Conservation (phyloP, 2,888 invertebrate species). For the Synergus japonicus region DNA sequence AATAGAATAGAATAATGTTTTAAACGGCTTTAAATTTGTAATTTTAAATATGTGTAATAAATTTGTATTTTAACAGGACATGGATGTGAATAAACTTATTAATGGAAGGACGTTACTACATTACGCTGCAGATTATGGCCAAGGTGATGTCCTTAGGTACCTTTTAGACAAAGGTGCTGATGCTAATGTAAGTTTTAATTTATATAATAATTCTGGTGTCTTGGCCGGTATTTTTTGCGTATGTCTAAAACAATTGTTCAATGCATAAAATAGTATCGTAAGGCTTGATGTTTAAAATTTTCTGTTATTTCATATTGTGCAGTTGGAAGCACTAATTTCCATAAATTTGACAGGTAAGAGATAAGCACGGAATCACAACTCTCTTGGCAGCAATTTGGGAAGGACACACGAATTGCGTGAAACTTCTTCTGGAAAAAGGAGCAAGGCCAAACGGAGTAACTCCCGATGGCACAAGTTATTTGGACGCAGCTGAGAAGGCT, state of each 20-base stretch:
- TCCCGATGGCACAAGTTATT: constrained; percentile 92
- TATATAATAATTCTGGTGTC: background rate
- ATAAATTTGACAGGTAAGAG: constrained; percentile 83
- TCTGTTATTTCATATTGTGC: background rate
- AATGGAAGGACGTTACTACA: constrained; percentile 94
- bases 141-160: constrained; percentile 91
- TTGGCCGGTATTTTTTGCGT: too few relatives aligned
- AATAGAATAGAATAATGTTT: too few relatives aligned
- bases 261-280: too few relatives aligned
- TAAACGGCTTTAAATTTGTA: background rate
- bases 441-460: constrained; percentile 83
- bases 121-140: constrained; percentile 98
- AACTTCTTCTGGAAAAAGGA: constrained; percentile 91
- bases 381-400: constrained; percentile 98
- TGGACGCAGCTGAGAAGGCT: constrained; percentile 93
- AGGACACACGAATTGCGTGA: constrained; percentile 94
- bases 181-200: constrained; percentile 87
- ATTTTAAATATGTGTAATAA: background rate
- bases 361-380: constrained; percentile 97
- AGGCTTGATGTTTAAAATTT: background rate
- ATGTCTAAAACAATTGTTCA: too few relatives aligned
- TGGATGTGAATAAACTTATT: constrained; percentile 91
- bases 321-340: background rate
- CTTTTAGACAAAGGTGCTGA: constrained; percentile 93
- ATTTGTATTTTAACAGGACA: constrained; percentile 80